Conservation (phyloP, 2,888 invertebrate species). For the Latrodectus elegans region DNA sequence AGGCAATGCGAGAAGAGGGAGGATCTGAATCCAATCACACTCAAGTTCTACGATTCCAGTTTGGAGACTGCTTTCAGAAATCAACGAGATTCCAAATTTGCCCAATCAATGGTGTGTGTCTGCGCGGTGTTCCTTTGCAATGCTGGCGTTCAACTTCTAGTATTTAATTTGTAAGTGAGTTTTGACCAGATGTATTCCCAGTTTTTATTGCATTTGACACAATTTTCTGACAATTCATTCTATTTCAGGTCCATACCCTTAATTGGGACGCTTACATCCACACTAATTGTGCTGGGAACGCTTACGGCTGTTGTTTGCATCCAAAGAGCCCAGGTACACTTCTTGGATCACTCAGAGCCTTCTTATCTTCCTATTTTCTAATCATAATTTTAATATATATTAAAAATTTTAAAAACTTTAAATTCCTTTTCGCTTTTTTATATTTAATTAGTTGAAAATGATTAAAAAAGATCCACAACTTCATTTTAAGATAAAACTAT, state of each 20-base stretch:
- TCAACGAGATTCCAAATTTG: constrained; percentile 88
- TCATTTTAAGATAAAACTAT: too few species aligned
- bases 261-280: constrained; percentile 68
- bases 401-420: too few species aligned
- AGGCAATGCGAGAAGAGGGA: constrained; percentile 81
- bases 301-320: constrained; percentile 53
- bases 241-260: constrained; percentile 68
- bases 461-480: too few species aligned
- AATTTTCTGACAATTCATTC: neutral
- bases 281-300: constrained; percentile 55
- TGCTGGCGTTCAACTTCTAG: constrained; percentile 85
- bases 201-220: neutral
- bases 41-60: constrained; percentile 85
- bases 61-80: constrained; percentile 87
- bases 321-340: constrained; percentile 56
- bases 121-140: constrained; percentile 85
- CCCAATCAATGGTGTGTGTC: constrained; percentile 88
- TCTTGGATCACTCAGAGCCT: too few species aligned
- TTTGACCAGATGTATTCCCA: neutral
- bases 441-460: too few species aligned
- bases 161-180: constrained; percentile 83
- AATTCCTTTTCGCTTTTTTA: too few species aligned
- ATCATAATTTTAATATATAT: too few species aligned
- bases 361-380: too few species aligned
- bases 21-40: constrained; percentile 86